Evolutionary conservation across 2,888 invertebrate species (phyloP).

Genomic region (Napeogenes inachia): DNA sequence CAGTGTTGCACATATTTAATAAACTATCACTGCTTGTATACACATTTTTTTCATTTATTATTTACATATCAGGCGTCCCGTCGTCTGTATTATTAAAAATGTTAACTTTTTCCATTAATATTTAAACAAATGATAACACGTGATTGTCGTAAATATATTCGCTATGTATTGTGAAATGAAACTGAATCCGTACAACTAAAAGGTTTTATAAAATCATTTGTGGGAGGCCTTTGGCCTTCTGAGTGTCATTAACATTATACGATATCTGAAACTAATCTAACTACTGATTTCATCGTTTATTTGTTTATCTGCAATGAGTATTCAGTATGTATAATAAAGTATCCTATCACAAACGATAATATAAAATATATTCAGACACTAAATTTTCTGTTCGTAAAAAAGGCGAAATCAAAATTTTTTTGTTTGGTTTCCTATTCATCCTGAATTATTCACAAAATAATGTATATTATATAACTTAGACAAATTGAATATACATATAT

Average conservation of each 20-base stretch:
- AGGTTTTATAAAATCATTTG: conserved; percentile 72
- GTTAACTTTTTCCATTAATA: conserved; percentile 42
- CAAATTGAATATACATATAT: too few species aligned
- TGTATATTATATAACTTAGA: too few species aligned
- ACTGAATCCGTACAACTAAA: conserved; percentile 67
- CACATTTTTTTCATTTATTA: conserved; percentile 38
- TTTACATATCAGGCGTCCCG: conserved; percentile 26
- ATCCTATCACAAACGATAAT: background rate
- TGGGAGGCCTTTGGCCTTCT: conserved; percentile 66
- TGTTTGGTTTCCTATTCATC: too few species aligned
- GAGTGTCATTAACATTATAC: conserved; percentile 65
- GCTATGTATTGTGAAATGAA: conserved; percentile 67
- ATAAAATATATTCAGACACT: too few species aligned
- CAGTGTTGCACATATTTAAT: conserved; percentile 44
- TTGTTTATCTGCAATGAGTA: conserved; percentile 28
- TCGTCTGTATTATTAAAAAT: conserved; percentile 45
- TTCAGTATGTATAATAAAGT: conserved; percentile 26
- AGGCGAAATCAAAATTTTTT: too few species aligned
- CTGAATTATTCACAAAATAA: too few species aligned
- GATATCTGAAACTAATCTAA: conserved; percentile 69
- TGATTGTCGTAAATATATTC: conserved; percentile 66
- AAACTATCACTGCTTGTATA: conserved; percentile 45
- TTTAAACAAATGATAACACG: conserved; percentile 41
- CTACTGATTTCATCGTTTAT: conserved; percentile 52
- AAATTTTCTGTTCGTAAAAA: too few species aligned